phyloP scores from a whole-genome alignment of 2,888 invertebrate species.

The Amiota communis region DNA sequence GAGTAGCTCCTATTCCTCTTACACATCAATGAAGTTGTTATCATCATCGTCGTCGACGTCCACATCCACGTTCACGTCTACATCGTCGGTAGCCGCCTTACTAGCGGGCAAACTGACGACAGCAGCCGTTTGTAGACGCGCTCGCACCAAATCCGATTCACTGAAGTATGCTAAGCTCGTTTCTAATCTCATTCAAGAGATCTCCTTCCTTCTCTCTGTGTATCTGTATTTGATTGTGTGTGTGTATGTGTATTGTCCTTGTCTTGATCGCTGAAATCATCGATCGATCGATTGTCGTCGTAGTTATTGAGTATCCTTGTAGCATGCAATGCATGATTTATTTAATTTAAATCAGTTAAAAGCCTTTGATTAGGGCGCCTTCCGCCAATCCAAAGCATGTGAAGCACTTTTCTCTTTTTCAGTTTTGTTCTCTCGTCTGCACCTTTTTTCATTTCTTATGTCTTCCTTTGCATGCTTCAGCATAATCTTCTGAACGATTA shows the following conservation, averaged over 20 bases:
- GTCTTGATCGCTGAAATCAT: background rate
- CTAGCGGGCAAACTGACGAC: slow-evolving; percentile 50
- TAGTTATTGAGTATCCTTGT: slow-evolving; percentile 4
- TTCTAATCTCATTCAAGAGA: slow-evolving; percentile 24
- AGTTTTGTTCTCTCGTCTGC: background rate
- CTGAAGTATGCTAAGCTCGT: slow-evolving; percentile 68
- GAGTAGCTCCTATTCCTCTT: slow-evolving; percentile 56
- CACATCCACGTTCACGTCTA: slow-evolving; percentile 55
- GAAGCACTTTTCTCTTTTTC: background rate
- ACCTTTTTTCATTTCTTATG: background rate
- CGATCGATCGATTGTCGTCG: background rate
- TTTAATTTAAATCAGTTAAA: background rate
- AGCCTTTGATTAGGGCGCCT: too few species aligned
- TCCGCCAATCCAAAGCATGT: background rate
- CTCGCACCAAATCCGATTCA: slow-evolving; percentile 70
- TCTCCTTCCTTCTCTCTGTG: background rate
- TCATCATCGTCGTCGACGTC: slow-evolving; percentile 1
- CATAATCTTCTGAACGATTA: background rate
- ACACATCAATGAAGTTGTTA: slow-evolving; percentile 49
- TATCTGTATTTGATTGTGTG: slow-evolving; percentile 29
- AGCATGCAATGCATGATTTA: background rate
- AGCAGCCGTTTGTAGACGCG: slow-evolving; percentile 59
- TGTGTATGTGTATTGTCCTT: slow-evolving; percentile 36
- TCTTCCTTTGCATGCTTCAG: slow-evolving; percentile 41
- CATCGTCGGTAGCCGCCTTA: slow-evolving; percentile 47